phyloP scores from a whole-genome alignment of 2,797 vertebrate genomes.

The Furcifer pardalis region DNA sequence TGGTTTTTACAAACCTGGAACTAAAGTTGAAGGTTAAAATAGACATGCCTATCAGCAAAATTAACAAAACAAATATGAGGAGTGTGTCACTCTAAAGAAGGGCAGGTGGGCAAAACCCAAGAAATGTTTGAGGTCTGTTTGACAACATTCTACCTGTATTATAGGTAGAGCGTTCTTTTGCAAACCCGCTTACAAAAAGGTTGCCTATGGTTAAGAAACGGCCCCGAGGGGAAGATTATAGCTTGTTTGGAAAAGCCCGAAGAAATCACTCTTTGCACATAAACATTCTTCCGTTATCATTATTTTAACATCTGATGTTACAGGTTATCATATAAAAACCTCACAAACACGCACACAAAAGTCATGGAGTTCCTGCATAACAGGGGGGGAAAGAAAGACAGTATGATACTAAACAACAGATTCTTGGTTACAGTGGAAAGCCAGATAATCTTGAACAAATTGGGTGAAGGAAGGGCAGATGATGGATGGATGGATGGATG shows the following conservation, averaged over 20 bases:
- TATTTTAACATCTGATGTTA: constrained; percentile 67
- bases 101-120: background rate
- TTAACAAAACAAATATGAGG: constrained; percentile 16
- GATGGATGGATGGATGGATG: too few relatives aligned
- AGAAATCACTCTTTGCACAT: constrained; percentile 60
- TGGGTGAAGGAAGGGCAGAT: constrained; percentile 50
- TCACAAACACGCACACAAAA: constrained; percentile 23
- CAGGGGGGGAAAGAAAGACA: constrained; percentile 81
- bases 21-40: constrained; percentile 32
- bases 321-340: constrained; percentile 73
- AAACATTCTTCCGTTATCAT: constrained; percentile 48
- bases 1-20: constrained; percentile 56
- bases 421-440: constrained; percentile 56
- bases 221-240: constrained; percentile 63
- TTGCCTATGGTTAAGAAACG: constrained; percentile 22
- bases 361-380: constrained; percentile 87
- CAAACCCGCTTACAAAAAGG: constrained; percentile 63
- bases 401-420: constrained; percentile 69
- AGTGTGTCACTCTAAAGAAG: background rate
- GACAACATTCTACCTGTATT: constrained; percentile 47
- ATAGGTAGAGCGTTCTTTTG: constrained; percentile 43
- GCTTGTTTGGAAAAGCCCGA: constrained; percentile 58
- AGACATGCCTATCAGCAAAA: constrained; percentile 41
- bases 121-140: background rate
- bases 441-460: constrained; percentile 56